Percentiles rank a stretch among this genome's conserved stretches.
These are phyloP conservation scores for Polylopha cassiicola DNA, from an alignment of 2,888 invertebrate genomes.

Conservation along the genomic window DNA sequence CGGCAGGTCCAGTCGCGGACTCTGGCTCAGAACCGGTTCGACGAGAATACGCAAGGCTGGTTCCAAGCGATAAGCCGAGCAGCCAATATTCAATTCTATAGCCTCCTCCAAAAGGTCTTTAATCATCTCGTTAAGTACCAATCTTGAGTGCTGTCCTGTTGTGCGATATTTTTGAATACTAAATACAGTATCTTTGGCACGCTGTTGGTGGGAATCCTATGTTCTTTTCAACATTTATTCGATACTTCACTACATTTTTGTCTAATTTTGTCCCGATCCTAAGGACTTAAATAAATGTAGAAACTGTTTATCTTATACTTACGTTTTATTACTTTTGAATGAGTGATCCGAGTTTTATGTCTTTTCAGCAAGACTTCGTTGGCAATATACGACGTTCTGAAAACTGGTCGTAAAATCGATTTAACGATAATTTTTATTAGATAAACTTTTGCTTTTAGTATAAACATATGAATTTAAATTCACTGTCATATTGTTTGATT, in stretches of 20 bases:
- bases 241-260: no score
- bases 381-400: not conserved
- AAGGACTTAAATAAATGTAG: no score
- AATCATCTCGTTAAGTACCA: constrained; percentile 28
- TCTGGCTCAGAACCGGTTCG: constrained; percentile 66
- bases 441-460: constrained; percentile 2
- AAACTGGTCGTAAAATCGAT: no score
- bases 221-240: no score
- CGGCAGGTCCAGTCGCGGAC: constrained; percentile 64
- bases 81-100: constrained; percentile 44
- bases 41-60: constrained; percentile 58
- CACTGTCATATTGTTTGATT: no score
- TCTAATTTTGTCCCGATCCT: no score
- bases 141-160: constrained; percentile 38
- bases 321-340: not conserved
- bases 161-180: constrained; percentile 52
- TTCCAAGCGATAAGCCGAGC: constrained; percentile 25
- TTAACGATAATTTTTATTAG: no score
- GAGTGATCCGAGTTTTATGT: not conserved
- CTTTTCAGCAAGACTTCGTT: not conserved
- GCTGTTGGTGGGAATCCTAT: constrained; percentile 26
- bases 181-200: constrained; percentile 34
- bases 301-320: no score
- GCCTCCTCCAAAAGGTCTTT: constrained; percentile 37
- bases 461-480: no score